phyloP scores from a whole-genome alignment of 2,797 vertebrate genomes.

The Bovichtus variegatus region DNA sequence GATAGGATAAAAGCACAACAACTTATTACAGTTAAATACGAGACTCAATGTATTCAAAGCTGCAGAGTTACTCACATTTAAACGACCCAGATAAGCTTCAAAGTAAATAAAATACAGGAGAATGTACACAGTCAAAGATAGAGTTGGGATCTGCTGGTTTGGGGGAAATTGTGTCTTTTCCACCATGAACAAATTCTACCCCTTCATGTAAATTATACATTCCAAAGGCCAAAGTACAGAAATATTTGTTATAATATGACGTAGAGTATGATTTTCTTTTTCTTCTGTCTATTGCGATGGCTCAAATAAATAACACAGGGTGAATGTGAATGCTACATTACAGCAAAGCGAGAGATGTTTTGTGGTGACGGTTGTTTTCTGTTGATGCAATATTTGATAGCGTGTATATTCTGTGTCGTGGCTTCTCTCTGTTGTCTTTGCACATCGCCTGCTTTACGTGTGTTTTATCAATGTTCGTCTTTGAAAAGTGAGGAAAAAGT shows the following conservation, averaged over 20 bases:
- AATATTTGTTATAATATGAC: not conserved
- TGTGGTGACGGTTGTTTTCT: not conserved
- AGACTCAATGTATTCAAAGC: not conserved
- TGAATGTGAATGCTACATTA: not conserved
- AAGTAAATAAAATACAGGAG: not conserved
- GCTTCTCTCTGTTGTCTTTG: slow-evolving; percentile 8
- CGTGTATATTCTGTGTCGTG: slow-evolving; percentile 7
- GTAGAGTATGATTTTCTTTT: not conserved
- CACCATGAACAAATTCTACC: not conserved
- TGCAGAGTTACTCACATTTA: not conserved
- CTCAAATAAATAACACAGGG: not conserved
- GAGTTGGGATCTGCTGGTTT: not conserved
- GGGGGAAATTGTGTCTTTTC: not conserved
- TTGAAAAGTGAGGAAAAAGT: not conserved
- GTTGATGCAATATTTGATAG: not conserved
- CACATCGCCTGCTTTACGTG: not conserved
- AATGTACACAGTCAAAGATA: not conserved
- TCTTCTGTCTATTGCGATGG: slow-evolving; percentile 13
- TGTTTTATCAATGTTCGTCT: not conserved
- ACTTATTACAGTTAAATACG: not conserved
- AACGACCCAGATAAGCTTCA: not conserved
- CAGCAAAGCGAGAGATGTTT: not conserved
- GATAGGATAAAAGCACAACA: not conserved
- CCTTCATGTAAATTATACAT: not conserved
- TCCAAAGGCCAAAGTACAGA: slow-evolving; percentile 14